Conservation (phyloP, 1,140 invertebrate genomes). For the Lordiphosa clarofinis region DNA sequence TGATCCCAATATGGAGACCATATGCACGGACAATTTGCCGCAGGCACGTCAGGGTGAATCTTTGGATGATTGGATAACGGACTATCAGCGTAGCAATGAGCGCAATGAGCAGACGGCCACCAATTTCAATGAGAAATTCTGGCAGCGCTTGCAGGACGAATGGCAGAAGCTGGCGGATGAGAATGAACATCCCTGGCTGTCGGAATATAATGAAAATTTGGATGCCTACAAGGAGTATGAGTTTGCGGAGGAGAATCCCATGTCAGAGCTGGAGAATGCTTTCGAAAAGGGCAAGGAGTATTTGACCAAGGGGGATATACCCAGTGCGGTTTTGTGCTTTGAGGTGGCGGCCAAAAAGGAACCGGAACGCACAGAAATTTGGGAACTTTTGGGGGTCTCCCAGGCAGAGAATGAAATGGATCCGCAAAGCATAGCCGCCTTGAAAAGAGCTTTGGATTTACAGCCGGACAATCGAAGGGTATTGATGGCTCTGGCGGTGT, state of each 20-base stretch:
- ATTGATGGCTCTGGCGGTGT: constrained; percentile 94
- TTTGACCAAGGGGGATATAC: constrained; percentile 92
- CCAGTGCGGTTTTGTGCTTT: constrained; percentile 97
- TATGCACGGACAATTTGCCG: constrained; percentile 46
- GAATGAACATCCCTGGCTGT: constrained; percentile 84
- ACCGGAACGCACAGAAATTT: constrained; percentile 89
- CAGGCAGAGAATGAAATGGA: constrained; percentile 91
- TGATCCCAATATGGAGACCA: constrained; percentile 52
- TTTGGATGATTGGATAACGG: constrained; percentile 62
- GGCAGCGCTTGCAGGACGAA: constrained; percentile 88
- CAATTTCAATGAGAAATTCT: constrained; percentile 84
- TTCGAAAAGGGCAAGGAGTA: constrained; percentile 92
- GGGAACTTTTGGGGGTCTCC: constrained; percentile 90
- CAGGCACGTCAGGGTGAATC: constrained; percentile 24
- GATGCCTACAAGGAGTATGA: constrained; percentile 88
- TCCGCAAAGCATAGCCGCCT: constrained; percentile 91
- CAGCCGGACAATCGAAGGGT: constrained; percentile 91
- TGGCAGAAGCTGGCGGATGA: constrained; percentile 86
- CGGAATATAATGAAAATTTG: constrained; percentile 83
- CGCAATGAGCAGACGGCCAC: constrained; percentile 70
- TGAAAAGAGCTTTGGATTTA: constrained; percentile 91
- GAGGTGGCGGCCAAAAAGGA: constrained; percentile 96
- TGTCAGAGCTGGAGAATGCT: constrained; percentile 89
- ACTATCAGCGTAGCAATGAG: constrained; percentile 67
- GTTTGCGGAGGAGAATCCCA: constrained; percentile 93